Percentiles rank a stretch among this genome's conserved stretches.
Conservation (phyloP, 2,888 invertebrate species). For the Strigamia maritima region DNA sequence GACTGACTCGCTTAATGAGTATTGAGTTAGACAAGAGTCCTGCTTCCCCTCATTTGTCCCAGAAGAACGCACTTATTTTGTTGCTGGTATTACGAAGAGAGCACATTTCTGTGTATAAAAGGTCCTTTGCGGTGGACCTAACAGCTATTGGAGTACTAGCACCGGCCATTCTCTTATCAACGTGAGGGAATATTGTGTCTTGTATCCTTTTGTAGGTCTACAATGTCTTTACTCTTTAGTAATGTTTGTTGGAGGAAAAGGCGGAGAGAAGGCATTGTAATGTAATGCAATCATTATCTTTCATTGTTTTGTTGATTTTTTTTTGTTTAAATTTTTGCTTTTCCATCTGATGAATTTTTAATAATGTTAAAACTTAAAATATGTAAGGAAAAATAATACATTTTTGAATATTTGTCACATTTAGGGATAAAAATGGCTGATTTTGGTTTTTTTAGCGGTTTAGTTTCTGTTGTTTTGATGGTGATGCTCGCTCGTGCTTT, state of each 20-base stretch:
- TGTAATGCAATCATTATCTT: constrained; percentile 18
- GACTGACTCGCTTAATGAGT: constrained; percentile 21
- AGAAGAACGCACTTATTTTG: constrained; percentile 23
- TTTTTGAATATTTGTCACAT: too few species aligned
- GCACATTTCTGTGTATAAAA: constrained; percentile 7
- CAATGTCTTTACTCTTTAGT: not conserved
- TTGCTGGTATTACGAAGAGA: not conserved
- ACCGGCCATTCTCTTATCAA: constrained; percentile 21
- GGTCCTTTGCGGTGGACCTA: constrained; percentile 24
- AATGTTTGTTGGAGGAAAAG: not conserved
- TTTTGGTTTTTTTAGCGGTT: too few species aligned
- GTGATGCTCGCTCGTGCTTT: not conserved
- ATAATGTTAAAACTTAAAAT: too few species aligned
- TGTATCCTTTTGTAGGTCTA: too few species aligned
- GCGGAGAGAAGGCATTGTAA: not conserved
- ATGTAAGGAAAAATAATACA: too few species aligned
- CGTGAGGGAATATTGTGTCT: not conserved
- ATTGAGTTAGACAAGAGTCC: constrained; percentile 1
- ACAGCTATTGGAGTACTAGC: constrained; percentile 16
- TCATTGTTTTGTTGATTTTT: too few species aligned
- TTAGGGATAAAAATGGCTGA: too few species aligned
- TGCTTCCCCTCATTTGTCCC: constrained; percentile 16
- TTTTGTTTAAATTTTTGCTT: too few species aligned
- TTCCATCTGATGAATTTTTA: too few species aligned
- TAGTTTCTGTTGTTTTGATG: too few species aligned